Base-by-base conservation (phyloP, 2,113 vertebrate genomes). In the Phylloscopus trochilus region DNA sequence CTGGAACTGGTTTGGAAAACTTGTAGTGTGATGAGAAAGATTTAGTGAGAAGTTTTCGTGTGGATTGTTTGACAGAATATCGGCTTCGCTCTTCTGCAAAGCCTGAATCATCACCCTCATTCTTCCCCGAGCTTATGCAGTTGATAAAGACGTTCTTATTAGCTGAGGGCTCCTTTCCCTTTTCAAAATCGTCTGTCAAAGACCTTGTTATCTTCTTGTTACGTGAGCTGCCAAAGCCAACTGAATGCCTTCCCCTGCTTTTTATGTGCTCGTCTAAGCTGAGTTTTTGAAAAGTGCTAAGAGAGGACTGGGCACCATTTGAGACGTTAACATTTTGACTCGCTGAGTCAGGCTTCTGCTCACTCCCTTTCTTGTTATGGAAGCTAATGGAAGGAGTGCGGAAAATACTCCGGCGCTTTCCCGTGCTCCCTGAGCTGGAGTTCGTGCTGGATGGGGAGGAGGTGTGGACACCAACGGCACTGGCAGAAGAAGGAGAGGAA, bases 401-500 rank as follows among this genome's bases (percentile, higher is more conserved):
- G 96, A 99, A 99, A 37, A 99, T 97, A 94, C 99, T 99, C 76
- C 99, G 97, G 5, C 99, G 98, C 84, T 99, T 99, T 41, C 99
- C 99, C 1, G 99, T 99, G 75, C 99, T 99, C 81, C 99, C 99
- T 77, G 99, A 99, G 95, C 99, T 99, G 76, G 99, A 99, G 96
- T 99, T 99, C 2, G 99, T 99, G 98, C 99, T 99, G 95, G 99
- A 99, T 4, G 99, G 99, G 4, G 99, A 99, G 26, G 99, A 99
- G 23, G 98, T 99, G 95, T 99, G 99, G 70, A 98, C 97, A 52
- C 99, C 99, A 87, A 98, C 97, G 13, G 98, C 98, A 33, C 97
- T 98, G 31, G 98, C 98, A 23, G 99, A 99, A 9, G 99, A 99
- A 6, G 99, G 99, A 0, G 99, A 99, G 20, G 99, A 99, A 10